Conservation (phyloP, 2,113 vertebrate genomes). For the Barnardius zonarius region DNA sequence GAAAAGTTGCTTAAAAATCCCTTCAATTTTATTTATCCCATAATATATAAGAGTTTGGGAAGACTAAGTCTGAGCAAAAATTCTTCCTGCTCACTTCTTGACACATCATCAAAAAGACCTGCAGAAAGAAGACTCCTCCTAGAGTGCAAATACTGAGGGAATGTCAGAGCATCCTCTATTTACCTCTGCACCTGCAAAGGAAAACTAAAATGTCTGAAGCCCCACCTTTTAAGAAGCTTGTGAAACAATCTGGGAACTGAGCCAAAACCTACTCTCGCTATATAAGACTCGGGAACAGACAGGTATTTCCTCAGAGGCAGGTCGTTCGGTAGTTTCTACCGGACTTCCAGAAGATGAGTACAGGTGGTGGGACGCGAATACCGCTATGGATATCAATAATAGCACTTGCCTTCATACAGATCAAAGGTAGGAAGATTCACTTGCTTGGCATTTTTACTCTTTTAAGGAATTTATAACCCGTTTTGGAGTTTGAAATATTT, state of each 20-base stretch:
- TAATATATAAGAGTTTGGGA: background rate
- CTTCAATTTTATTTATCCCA: background rate
- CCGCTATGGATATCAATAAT: conserved; percentile 71
- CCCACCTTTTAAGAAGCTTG: conserved; percentile 62
- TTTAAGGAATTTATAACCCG: conserved; percentile 21
- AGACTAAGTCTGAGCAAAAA: background rate
- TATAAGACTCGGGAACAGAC: conserved; percentile 63
- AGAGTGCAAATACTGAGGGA: conserved; percentile 54
- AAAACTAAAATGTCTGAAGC: conserved; percentile 53
- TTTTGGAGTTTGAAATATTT: background rate
- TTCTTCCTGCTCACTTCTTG: conserved; percentile 7
- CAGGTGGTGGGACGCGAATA: conserved; percentile 35
- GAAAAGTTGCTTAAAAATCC: background rate
- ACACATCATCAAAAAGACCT: background rate
- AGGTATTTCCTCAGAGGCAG: conserved; percentile 56
- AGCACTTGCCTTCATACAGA: conserved; percentile 35
- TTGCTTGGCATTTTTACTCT: background rate
- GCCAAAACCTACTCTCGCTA: conserved; percentile 69
- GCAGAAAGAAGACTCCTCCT: conserved; percentile 57
- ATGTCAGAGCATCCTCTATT: conserved; percentile 65
- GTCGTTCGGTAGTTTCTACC: conserved; percentile 21
- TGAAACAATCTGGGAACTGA: conserved; percentile 56
- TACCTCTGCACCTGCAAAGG: conserved; percentile 58
- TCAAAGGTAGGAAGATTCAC: conserved; percentile 65
- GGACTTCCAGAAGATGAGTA: conserved; percentile 64